Evolutionary conservation across 2,113 vertebrate genomes (phyloP).

Genomic region (human (Homo sapiens)): GRCh38 chr18:56577001-56577500

Average conservation of each 20-base stretch:
- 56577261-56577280: neutral
- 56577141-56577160: neutral
- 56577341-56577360: neutral
- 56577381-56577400: neutral
- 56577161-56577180: neutral
- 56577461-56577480: neutral
- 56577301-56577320: neutral
- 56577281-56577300: neutral
- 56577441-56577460: no score
- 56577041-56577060: neutral
- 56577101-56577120: neutral
- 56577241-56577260: neutral
- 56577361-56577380: neutral
- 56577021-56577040: constrained; percentile 52
- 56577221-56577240: neutral
- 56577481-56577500: neutral
- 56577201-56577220: neutral
- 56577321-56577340: neutral
- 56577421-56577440: neutral
- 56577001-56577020: constrained; percentile 71
- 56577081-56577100: neutral
- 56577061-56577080: neutral
- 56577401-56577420: neutral
- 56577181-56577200: neutral
- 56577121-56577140: neutral